Percentiles rank a stretch among this genome's conserved stretches.
These are phyloP conservation scores for Catharus minimus DNA, from an alignment of 2,113 vertebrate genomes.

Conservation along the genomic window DNA sequence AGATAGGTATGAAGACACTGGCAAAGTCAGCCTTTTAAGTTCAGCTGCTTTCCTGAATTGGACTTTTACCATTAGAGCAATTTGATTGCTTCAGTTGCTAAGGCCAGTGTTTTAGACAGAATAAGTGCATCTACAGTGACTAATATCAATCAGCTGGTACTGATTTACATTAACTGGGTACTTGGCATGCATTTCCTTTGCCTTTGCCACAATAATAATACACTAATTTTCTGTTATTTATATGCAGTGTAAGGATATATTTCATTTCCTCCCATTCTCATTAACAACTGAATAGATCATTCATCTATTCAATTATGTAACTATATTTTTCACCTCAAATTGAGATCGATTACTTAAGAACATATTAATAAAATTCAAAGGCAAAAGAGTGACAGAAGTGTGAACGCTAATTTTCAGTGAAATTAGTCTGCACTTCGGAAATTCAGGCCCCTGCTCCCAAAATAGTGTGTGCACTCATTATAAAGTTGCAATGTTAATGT, in stretches of 20 bases:
- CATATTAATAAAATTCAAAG: not conserved
- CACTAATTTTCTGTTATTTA: conserved; percentile 23
- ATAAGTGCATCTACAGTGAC: not conserved
- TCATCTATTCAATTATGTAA: not conserved
- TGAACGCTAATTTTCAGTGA: not conserved
- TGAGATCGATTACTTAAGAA: not conserved
- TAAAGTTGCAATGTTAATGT: not conserved
- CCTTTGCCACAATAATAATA: not conserved
- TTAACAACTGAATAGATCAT: not conserved
- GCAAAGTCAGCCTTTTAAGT: not conserved
- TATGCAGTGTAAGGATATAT: not conserved
- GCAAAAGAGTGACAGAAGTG: not conserved
- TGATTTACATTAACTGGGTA: not conserved
- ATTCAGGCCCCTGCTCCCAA: not conserved
- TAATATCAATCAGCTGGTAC: not conserved
- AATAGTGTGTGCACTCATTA: not conserved
- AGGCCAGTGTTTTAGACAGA: not conserved
- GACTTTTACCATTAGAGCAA: not conserved
- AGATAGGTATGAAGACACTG: not conserved
- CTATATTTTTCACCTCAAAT: not conserved
- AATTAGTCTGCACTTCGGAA: not conserved
- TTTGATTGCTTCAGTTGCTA: not conserved
- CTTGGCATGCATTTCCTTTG: not conserved
- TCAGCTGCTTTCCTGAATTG: not conserved
- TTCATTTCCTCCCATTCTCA: not conserved